These are phyloP conservation scores for Notarius lentiginosus DNA, from an alignment of 2,113 vertebrate genomes.

Conservation along the genomic window DNA sequence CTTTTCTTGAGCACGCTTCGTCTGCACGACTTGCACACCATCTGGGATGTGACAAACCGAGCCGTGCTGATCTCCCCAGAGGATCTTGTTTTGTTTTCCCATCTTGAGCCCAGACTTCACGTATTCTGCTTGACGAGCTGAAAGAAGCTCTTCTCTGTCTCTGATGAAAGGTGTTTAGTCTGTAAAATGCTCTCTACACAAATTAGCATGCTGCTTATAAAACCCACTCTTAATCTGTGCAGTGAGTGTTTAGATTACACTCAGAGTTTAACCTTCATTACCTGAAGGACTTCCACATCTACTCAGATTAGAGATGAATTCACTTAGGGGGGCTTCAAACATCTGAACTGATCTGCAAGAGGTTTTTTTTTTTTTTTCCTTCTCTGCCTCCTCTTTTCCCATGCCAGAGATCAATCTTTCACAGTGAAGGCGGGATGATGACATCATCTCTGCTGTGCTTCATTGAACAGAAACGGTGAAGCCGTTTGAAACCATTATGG, in stretches of 20 bases:
- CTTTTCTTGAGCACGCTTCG: constrained; percentile 5
- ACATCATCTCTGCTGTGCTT: neutral
- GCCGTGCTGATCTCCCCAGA: constrained; percentile 1
- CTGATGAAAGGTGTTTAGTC: constrained; percentile 19
- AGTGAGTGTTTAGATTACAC: neutral
- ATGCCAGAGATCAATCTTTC: neutral
- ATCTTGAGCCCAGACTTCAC: constrained; percentile 3
- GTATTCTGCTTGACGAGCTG: constrained; percentile 4
- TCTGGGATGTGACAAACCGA: constrained; percentile 27
- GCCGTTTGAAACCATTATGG: neutral
- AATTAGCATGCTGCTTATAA: neutral
- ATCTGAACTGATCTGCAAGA: neutral
- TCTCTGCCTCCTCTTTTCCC: neutral
- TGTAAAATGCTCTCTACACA: neutral
- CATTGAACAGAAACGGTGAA: neutral
- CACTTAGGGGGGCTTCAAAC: neutral
- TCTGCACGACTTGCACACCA: constrained; percentile 12
- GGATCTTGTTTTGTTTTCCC: constrained; percentile 16
- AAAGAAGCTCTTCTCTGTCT: neutral
- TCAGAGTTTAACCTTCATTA: constrained; percentile 4
- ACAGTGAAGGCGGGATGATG: neutral
- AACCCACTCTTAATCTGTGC: neutral
- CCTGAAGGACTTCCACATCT: neutral
- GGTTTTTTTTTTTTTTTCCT: neutral
- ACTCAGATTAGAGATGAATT: neutral